phyloP scores from a whole-genome alignment of 2,797 vertebrate species.

The Echiichthys vipera region DNA sequence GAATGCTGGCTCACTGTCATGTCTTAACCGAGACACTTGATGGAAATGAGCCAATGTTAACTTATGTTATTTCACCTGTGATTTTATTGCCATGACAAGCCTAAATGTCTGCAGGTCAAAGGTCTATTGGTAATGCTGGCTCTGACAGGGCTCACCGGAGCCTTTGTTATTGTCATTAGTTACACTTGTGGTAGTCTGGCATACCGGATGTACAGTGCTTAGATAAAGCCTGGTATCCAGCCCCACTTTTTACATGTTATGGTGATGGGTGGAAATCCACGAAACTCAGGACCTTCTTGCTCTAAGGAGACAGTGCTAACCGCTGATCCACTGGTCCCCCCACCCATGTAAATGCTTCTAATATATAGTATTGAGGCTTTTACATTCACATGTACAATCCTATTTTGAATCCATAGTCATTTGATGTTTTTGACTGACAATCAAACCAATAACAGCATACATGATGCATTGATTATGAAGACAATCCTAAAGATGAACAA shows the following conservation, averaged over 20 bases:
- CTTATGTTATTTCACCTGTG: neutral
- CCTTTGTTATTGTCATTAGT: conserved; percentile 1
- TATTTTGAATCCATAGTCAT: too few relatives aligned
- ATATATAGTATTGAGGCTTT: too few relatives aligned
- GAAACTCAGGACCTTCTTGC: too few relatives aligned
- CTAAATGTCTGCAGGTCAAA: conserved; percentile 6
- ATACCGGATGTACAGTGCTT: too few relatives aligned
- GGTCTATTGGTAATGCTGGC: neutral
- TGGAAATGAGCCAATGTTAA: neutral
- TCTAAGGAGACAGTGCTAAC: too few relatives aligned
- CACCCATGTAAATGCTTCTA: too few relatives aligned
- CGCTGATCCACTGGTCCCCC: too few relatives aligned
- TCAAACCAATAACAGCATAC: neutral
- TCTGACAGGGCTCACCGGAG: neutral
- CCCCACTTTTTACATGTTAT: too few relatives aligned
- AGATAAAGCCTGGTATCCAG: too few relatives aligned
- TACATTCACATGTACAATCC: too few relatives aligned
- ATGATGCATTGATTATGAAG: conserved; percentile 10
- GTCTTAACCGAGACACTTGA: neutral
- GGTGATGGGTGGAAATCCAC: too few relatives aligned
- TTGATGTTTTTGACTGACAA: too few relatives aligned
- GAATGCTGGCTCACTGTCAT: neutral
- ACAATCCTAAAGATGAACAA: conserved; percentile 6
- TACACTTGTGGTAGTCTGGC: neutral
- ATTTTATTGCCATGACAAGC: neutral